A percentile compares a stretch with the other conserved stretches of the same genome.
These are phyloP conservation scores for Eupithecia pulchellata DNA, from an alignment of 2,888 invertebrate species.

Conservation along the genomic window DNA sequence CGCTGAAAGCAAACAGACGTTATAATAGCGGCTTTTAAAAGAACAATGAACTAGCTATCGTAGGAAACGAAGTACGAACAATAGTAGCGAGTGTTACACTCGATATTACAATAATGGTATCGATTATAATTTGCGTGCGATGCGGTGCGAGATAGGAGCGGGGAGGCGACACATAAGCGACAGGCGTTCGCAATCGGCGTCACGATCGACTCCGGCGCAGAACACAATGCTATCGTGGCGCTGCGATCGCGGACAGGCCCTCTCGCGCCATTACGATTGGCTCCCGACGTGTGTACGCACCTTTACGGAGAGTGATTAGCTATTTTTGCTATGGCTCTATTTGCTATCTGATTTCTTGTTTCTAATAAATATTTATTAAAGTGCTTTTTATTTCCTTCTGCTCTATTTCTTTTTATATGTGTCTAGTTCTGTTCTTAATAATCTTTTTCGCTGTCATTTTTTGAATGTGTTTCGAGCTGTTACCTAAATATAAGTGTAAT, in stretches of 20 bases:
- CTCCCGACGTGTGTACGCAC: slow-evolving; percentile 68
- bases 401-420: neutral
- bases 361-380: neutral
- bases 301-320: slow-evolving; percentile 72
- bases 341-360: slow-evolving; percentile 15
- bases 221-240: slow-evolving; percentile 82
- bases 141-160: slow-evolving; percentile 75
- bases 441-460: neutral
- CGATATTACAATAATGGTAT: slow-evolving; percentile 85
- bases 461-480: neutral
- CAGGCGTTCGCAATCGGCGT: slow-evolving; percentile 79
- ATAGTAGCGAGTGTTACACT: slow-evolving; percentile 81
- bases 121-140: slow-evolving; percentile 86
- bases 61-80: slow-evolving; percentile 61
- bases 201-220: slow-evolving; percentile 75
- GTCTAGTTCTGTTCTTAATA: neutral
- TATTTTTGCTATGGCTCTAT: slow-evolving; percentile 59
- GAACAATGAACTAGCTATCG: slow-evolving; percentile 61
- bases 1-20: slow-evolving; percentile 58
- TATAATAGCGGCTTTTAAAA: slow-evolving; percentile 41
- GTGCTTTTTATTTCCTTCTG: neutral
- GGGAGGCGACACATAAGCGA: slow-evolving; percentile 82
- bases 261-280: slow-evolving; percentile 81
- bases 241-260: slow-evolving; percentile 80
- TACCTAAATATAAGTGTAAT: too few species aligned